These are phyloP conservation scores for Cygnus atratus DNA, from an alignment of 2,113 vertebrate genomes.

Conservation along the genomic window DNA sequence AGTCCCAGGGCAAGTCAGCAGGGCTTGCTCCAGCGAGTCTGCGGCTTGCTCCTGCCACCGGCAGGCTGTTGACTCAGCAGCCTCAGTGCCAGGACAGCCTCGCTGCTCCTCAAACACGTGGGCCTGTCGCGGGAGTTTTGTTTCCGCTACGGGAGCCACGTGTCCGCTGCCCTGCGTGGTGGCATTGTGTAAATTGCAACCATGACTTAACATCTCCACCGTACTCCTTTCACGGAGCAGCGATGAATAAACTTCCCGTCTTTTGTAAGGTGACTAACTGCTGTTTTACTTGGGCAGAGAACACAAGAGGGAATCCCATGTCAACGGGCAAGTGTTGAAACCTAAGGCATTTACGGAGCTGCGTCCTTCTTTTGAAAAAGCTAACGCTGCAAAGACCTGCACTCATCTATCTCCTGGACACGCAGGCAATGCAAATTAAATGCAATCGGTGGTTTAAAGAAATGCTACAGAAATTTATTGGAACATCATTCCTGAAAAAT, in stretches of 20 bases:
- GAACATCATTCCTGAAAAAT: background rate
- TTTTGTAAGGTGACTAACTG: rapidly evolving
- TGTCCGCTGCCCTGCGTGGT: no score
- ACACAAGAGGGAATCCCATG: rapidly evolving
- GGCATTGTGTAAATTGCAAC: rapidly evolving
- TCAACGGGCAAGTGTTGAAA: rapidly evolving
- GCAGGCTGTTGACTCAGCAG: background rate
- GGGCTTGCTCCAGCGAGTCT: background rate
- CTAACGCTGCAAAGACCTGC: rapidly evolving
- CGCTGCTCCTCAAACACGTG: background rate
- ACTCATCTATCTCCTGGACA: background rate
- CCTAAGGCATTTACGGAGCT: rapidly evolving
- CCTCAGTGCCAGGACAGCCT: background rate
- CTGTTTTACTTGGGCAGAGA: no score
- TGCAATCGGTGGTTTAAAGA: background rate
- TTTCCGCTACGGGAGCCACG: background rate
- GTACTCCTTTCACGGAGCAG: background rate
- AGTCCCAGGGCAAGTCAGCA: background rate
- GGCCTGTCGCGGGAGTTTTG: background rate
- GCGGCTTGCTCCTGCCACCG: no score
- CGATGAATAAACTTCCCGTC: rapidly evolving
- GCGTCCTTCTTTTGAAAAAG: background rate
- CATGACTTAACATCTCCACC: background rate
- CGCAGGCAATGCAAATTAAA: background rate
- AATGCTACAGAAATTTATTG: background rate